Conservation (phyloP, 2,797 vertebrate genomes). For the Halcyon chelicuti region DNA sequence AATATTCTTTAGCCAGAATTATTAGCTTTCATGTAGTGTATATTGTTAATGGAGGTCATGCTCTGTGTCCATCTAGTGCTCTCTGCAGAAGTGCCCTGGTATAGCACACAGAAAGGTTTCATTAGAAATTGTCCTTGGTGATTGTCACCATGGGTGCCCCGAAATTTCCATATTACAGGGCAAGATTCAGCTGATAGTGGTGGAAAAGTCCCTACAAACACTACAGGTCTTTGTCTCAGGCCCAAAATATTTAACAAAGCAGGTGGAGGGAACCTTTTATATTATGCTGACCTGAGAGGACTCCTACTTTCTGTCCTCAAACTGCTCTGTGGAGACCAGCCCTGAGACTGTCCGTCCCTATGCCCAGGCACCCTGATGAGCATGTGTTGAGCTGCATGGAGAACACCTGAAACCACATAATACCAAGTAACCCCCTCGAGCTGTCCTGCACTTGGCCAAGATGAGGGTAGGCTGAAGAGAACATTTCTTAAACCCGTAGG, state of each 20-base stretch:
- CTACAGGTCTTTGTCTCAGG: background rate
- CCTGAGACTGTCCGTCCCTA: background rate
- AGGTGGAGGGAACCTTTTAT: background rate
- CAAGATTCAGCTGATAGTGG: background rate
- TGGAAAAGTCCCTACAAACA: background rate
- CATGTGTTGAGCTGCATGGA: background rate
- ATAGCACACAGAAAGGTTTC: background rate
- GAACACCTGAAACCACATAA: background rate
- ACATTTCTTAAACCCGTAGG: background rate
- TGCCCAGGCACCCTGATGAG: accelerated
- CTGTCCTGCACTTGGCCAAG: background rate
- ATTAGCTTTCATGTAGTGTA: slow-evolving; percentile 29
- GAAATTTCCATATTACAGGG: background rate
- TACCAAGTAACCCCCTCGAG: background rate
- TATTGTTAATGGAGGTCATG: slow-evolving; percentile 14
- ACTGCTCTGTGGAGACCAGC: background rate
- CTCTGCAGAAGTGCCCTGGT: background rate
- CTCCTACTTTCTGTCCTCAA: background rate
- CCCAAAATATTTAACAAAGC: background rate
- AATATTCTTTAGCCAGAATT: slow-evolving; percentile 53
- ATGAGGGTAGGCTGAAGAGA: background rate
- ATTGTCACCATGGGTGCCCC: background rate
- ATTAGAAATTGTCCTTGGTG: background rate
- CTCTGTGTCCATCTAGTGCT: background rate
- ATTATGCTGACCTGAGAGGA: background rate